phyloP scores from a whole-genome alignment of 1,140 invertebrate species.

The Papilio glaucus region DNA sequence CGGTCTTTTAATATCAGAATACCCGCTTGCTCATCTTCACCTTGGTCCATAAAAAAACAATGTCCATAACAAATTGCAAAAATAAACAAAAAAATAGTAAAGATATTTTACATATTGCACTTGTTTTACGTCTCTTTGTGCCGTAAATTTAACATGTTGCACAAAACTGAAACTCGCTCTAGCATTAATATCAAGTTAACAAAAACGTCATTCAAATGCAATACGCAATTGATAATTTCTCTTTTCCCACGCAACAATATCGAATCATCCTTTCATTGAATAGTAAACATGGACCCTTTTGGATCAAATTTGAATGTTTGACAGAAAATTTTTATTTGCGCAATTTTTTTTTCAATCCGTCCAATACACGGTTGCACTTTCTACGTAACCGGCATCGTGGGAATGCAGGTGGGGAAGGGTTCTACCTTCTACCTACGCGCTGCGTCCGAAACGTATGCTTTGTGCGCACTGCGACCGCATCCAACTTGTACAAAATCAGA shows the following conservation, averaged over 20 bases:
- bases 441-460: conserved; percentile 44
- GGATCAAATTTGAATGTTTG: conserved; percentile 73
- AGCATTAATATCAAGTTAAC: conserved; percentile 14
- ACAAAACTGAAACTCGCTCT: conserved; percentile 8
- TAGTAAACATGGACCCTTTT: conserved; percentile 57
- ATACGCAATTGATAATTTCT: conserved; percentile 13
- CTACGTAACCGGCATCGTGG: conserved; percentile 69
- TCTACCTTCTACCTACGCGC: conserved; percentile 67
- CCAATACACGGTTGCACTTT: conserved; percentile 66
- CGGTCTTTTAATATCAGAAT: too few species aligned
- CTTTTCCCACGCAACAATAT: conserved; percentile 66
- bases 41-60: too few species aligned
- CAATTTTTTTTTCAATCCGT: conserved; percentile 66
- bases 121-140: neutral
- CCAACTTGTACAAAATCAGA: conserved; percentile 77
- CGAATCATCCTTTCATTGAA: conserved; percentile 51
- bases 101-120: too few species aligned
- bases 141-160: neutral
- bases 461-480: conserved; percentile 58
- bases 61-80: too few species aligned
- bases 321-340: conserved; percentile 75
- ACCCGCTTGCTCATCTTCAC: too few species aligned
- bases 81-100: too few species aligned
- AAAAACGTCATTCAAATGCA: conserved; percentile 19
- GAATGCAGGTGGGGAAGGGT: conserved; percentile 82